Percentiles rank a stretch among this genome's conserved stretches.
These are phyloP conservation scores for Epistrophe grossulariae DNA, from an alignment of 2,888 invertebrate genomes.

Conservation along the genomic window DNA sequence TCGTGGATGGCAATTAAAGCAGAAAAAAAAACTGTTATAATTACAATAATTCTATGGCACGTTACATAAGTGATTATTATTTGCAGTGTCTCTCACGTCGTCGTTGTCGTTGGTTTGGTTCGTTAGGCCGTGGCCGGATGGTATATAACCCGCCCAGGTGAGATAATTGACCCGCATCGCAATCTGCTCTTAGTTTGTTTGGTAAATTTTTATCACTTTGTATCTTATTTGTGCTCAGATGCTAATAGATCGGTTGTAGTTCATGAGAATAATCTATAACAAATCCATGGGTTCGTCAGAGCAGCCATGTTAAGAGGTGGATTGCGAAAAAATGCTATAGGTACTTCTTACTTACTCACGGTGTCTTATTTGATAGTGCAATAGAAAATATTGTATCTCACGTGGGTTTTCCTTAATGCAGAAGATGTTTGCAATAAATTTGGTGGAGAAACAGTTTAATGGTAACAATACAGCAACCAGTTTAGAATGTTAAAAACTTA, in stretches of 20 bases:
- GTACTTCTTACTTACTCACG: conserved; percentile 27
- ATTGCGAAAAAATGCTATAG: conserved; percentile 53
- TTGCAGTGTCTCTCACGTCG: conserved; percentile 47
- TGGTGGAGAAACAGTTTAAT: not conserved
- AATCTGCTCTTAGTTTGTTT: conserved; percentile 8
- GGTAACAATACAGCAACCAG: conserved; percentile 2
- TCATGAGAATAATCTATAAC: conserved; percentile 45
- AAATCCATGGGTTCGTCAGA: conserved; percentile 58
- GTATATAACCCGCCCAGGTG: conserved; percentile 68
- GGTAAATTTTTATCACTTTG: conserved; percentile 47
- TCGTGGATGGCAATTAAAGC: conserved; percentile 44
- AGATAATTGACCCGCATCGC: conserved; percentile 68
- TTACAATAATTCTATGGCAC: conserved; percentile 62
- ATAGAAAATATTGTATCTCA: conserved; percentile 47
- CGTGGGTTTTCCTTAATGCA: conserved; percentile 17
- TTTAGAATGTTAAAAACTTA: conserved; percentile 2
- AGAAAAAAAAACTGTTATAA: conserved; percentile 45
- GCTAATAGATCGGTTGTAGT: conserved; percentile 60
- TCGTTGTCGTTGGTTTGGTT: not conserved
- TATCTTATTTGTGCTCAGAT: conserved; percentile 44
- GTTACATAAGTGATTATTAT: conserved; percentile 60
- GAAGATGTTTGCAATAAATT: conserved; percentile 30
- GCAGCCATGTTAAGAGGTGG: conserved; percentile 13
- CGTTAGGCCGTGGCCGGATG: conserved; percentile 59
- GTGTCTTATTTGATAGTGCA: conserved; percentile 54